Evolutionary conservation across 2,888 invertebrate species (phyloP), one percentile per base, ranked within the genome.

Genomic region (Camponotus fellah): DNA sequence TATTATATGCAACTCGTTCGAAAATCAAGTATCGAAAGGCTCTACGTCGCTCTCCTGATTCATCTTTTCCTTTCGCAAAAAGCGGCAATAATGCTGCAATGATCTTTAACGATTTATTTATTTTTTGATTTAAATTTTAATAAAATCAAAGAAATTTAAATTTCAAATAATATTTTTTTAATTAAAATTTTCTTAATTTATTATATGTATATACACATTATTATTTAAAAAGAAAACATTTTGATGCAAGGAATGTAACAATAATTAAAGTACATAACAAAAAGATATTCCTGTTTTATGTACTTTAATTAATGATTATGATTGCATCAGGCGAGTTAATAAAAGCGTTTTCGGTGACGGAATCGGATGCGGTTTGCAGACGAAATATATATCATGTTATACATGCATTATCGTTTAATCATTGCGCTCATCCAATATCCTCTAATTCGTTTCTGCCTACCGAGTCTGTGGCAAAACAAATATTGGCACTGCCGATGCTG

Each of bases 401-500:
- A 71, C 21, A 14, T 69, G 43, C 58, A 32, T 71, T 79, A 71
- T 71, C 71, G 32, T 77, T 77, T 71, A 60, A 79, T 71, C 21
- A 71, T 68, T 53, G 40, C 58, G 34, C 34, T 79, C 71, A 43
- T 60, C 58, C 58, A 71, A 60, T 79, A 79, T 79, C 21, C 71
- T 79, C 21, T 60, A 71, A 79, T 58, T 79, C 69, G 26, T 58
- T 58, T 71, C 58, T 71, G 71, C 58, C 58, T 79, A 79, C 21
- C 17, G 34, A 46, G 79, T 58, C 21, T 46, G 71, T 43, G 17
- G 58, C 58, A 71, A 60, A 79, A 79, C 12, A 79, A 71, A 71
- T 79, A 71, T 79, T 79, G 79, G 21, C 69, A 34, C 17, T 69
- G 56, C 6, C 71, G 58, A 56, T 66, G 76, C 40, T 77, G 76